Conservation (phyloP, 2,797 vertebrate genomes). For the Cercopithecus diana region DNA sequence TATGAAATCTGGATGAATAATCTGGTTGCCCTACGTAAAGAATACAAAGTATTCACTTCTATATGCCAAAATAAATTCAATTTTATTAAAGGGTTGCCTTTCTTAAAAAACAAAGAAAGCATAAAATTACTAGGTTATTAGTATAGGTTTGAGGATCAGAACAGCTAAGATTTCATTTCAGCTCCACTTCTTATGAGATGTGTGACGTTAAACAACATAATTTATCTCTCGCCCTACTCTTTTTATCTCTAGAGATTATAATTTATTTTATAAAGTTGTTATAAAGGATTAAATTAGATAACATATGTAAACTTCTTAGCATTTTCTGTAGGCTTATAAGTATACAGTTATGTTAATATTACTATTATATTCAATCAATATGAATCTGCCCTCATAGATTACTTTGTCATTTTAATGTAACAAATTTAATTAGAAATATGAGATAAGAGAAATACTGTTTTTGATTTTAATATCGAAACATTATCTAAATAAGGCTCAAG, state of each 20-base stretch:
- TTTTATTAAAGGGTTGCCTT: background rate
- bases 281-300: background rate
- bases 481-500: background rate
- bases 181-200: background rate
- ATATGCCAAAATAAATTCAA: background rate
- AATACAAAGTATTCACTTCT: background rate
- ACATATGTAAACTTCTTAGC: too few relatives aligned
- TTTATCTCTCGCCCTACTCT: background rate
- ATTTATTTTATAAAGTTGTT: background rate
- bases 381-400: background rate
- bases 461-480: background rate
- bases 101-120: background rate
- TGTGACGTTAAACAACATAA: background rate
- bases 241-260: background rate
- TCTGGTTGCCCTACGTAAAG: background rate
- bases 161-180: background rate
- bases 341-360: background rate
- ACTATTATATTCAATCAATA: background rate
- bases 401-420: background rate
- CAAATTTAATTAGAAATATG: background rate
- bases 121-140: background rate
- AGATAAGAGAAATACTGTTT: background rate
- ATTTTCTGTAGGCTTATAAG: background rate
- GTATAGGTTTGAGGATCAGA: background rate
- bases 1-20: background rate